Percentiles rank a stretch among this genome's conserved stretches.
phyloP scores from a whole-genome alignment of 2,888 invertebrate genomes.

The Thelaira solivaga region DNA sequence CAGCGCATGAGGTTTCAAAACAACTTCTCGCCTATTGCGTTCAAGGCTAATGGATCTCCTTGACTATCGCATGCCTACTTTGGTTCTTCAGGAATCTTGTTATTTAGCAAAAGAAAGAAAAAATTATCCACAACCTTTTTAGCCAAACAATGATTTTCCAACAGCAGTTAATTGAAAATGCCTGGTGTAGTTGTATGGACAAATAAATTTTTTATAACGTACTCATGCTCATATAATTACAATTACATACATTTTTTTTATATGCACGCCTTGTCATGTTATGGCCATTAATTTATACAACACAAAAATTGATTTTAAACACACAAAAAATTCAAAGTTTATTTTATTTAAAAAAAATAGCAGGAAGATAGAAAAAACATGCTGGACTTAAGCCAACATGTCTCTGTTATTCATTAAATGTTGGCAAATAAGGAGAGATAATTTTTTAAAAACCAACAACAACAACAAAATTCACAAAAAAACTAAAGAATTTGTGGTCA shows the following conservation, averaged over 20 bases:
- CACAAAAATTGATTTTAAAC: constrained; percentile 21
- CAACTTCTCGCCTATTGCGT: no score
- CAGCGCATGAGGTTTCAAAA: no score
- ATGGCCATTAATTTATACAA: constrained; percentile 5
- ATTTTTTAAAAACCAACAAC: constrained; percentile 4
- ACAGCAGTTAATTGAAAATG: no score
- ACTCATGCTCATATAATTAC: not conserved
- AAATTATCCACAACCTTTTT: no score
- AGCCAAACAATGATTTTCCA: no score
- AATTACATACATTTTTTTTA: not conserved
- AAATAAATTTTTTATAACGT: constrained; percentile 54
- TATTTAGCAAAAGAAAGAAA: no score
- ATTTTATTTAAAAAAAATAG: no score
- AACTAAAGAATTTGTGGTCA: not conserved
- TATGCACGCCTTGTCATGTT: not conserved
- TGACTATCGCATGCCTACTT: no score
- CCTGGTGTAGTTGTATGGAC: constrained; percentile 19
- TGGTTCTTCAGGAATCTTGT: no score
- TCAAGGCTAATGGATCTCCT: no score
- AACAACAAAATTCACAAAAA: not conserved
- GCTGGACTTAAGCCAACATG: constrained; percentile 41
- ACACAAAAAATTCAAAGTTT: constrained; percentile 1
- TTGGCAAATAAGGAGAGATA: constrained; percentile 33
- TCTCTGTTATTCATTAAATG: constrained; percentile 39
- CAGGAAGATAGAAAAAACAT: no score